Base-by-base conservation (phyloP, 2,888 invertebrate species). In the Spialia ferax region DNA sequence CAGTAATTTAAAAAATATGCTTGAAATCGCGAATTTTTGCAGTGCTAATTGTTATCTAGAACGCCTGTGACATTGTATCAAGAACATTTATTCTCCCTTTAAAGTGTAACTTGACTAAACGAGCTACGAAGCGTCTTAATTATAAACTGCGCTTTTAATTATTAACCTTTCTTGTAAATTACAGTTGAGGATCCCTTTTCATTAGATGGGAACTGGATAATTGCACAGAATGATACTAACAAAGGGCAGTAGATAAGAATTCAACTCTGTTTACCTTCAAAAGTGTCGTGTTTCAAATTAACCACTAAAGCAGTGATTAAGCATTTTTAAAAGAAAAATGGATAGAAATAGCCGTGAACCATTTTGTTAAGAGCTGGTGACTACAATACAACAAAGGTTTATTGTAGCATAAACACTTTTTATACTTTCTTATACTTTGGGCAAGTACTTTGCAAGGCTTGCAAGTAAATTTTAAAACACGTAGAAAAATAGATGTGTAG, bases 131-230 rank as follows among this genome's bases (percentile, higher is more conserved):
- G 69, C 71, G 70, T 61, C 70, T 73, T 78, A 77, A 80, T 79
- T 79, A 78, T 74, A 79, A 77, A 78, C 78, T 75, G 73, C 72
- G 73, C 77, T 79, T 78, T 80, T 77, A 80, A 79, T 84, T 78
- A 80, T 71, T 71, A 73, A 68, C 71, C 70, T 73, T 75, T 64
- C 64, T 68, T 63, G 66, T 79, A 76, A 79, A 65, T 75, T 76
- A 74, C 57, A 23, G 72, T 72, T 63, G 64, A 59, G 69, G 71
- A 75, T 77, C 77, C 78, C 75, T 79, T 79, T 82, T 81, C 77
- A 80, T 79, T 78, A 78, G 61, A 69, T 70, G 70, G 70, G 71
- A 71, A 70, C 68, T 67, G 69, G 67, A 71, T 74, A 77, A 77
- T 77, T 75, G 69, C 60, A 73, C 52, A 61, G 70, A 65, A 52